These are phyloP conservation scores for Etia nguti DNA, from an alignment of 2,113 vertebrate genomes.

Conservation along the genomic window DNA sequence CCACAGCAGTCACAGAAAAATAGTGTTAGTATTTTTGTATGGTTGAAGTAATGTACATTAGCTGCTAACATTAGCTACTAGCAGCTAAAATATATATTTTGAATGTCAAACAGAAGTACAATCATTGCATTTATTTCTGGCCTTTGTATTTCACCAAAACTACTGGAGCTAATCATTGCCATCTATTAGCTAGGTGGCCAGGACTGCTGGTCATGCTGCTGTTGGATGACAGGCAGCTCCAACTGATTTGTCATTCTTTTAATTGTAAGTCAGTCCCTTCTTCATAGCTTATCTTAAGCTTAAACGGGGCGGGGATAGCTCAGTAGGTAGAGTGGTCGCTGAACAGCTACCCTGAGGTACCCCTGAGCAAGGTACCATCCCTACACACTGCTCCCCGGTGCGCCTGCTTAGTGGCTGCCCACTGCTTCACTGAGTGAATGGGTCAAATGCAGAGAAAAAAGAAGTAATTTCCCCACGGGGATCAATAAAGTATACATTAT, in stretches of 20 bases:
- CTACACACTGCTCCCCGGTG: too few species aligned
- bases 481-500: too few species aligned
- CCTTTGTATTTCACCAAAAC: background rate
- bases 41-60: background rate
- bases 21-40: background rate
- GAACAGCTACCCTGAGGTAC: too few species aligned
- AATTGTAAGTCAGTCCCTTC: background rate
- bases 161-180: background rate
- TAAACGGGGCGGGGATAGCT: too few species aligned
- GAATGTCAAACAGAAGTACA: background rate
- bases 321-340: too few species aligned
- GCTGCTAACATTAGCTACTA: background rate
- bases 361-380: too few species aligned
- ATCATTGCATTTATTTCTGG: background rate
- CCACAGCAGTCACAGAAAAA: background rate
- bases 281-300: background rate
- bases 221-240: background rate
- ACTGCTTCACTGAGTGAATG: too few species aligned
- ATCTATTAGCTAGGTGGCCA: background rate
- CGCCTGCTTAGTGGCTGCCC: too few species aligned
- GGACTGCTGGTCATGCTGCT: background rate
- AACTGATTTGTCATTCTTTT: background rate
- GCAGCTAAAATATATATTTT: background rate
- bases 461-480: too few species aligned
- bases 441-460: too few species aligned